Base-by-base conservation (phyloP, 2,888 invertebrate genomes). In the Rotaria socialis region DNA sequence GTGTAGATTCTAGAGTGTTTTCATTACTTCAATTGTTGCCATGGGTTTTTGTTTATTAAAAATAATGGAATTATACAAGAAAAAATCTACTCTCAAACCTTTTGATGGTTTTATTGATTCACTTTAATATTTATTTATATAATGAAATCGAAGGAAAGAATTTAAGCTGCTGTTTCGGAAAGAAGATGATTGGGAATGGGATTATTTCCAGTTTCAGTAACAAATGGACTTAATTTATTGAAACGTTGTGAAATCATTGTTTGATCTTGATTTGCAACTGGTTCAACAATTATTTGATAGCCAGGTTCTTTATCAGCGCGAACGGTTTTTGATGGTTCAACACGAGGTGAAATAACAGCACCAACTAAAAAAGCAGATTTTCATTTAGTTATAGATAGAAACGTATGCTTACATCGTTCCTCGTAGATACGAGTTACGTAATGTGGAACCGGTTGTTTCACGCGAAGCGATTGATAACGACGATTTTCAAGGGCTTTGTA, bases 191-290 rank as follows among this genome's bases (percentile, higher is more conserved):
- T 27, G 19, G 67, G 35, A 67, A n/a, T 67, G 0, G 35, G 35
- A 67, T 67, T 67, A 67, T 27, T 67, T 67, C 67, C 67, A 19
- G 16, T 14, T 67, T 80, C 80, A 7, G 80, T 80, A 47, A 80
- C 80, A n/a, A 80, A 80, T 24, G 80, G 80, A 24, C n/a, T 47
- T 10, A 80, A 24, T 47, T 80, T 80, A 47, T 80, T 80, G n/a
- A 80, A 80, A 80, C 80, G 80, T 80, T 80, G 80, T 24, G 80
- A 80, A 14, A 47, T 14, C 80, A 80, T 80, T n/a, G 80, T 80
- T 47, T 80, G 47, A 47, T 80, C 47, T 47, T 80, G 43, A 47
- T 43, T 80, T 4, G 80, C 19, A 47, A 80, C 47, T 47, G 5
- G 80, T 11, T 80, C 80, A 11, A 47, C 24, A n/a, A 80, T n/a